Evolutionary conservation across 2,888 invertebrate species (phyloP).

Genomic region (Pinctada fucata): DNA sequence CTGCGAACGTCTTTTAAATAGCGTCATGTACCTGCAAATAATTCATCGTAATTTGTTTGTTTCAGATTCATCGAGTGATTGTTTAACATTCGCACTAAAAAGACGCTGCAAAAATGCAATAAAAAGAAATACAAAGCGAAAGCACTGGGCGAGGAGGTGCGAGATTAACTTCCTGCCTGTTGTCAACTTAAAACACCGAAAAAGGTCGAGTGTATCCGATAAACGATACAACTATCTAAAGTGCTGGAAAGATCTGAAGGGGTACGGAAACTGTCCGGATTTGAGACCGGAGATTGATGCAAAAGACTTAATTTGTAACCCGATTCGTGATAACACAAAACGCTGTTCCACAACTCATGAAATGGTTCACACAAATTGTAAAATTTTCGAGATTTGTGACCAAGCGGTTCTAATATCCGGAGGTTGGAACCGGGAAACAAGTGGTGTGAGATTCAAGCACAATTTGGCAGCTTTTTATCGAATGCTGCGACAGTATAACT

Average conservation of each 20-base stretch:
- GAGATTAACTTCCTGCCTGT: conserved; percentile 79
- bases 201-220: conserved; percentile 36
- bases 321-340: conserved; percentile 77
- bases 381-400: conserved; percentile 79
- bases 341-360: conserved; percentile 77
- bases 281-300: conserved; percentile 77
- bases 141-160: conserved; percentile 75
- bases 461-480: conserved; percentile 76
- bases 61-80: conserved; percentile 76
- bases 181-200: conserved; percentile 65
- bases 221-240: conserved; percentile 67
- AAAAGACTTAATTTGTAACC: conserved; percentile 76
- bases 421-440: conserved; percentile 78
- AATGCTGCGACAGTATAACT: conserved; percentile 77
- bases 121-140: conserved; percentile 65
- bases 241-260: conserved; percentile 67
- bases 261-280: conserved; percentile 75
- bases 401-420: conserved; percentile 79
- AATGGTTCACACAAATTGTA: conserved; percentile 75
- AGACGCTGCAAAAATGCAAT: conserved; percentile 78
- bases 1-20: no score
- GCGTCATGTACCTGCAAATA: no score
- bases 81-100: conserved; percentile 77
- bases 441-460: conserved; percentile 71
- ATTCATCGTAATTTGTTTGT: no score